Evolutionary conservation across 2,113 vertebrate species (phyloP), one percentile per base, ranked within the genome.

Genomic region (Gasterosteus nipponicus): DNA sequence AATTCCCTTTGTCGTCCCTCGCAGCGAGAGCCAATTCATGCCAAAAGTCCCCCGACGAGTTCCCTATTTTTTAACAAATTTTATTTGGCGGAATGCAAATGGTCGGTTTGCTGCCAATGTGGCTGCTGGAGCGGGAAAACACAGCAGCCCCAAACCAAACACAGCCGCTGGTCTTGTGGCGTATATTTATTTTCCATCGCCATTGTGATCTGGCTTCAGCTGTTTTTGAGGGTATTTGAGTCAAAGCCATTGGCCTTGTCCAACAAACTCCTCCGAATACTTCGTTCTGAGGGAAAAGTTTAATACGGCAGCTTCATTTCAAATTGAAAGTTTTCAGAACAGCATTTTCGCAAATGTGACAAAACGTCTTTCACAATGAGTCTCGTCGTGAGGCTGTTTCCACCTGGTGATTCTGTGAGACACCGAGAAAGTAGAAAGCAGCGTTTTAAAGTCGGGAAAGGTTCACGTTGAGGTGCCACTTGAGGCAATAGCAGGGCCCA

Each of bases 31-130:
- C 15, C 51, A 56, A 69, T 69, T 51, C 26, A 54, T 57, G 29
- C 2, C 11, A 7, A 64, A 58, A 54, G 33, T 62, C 60, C 74
- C 54, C 49, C 54, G 66, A 57, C 70, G 56, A 51, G 15, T 31
- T 61, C 35, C 78, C 54, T 44, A 26, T 56, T 68, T 61, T 31
- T 54, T 9, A 1, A 68, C 54, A 73, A 19, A 42, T 8, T n/a
- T 51, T n/a, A 11, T 7, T 70, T 9, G 33, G 38, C 10, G 26
- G 8, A 75, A 18, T 60, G 29, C 19, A 56, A 64, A 59, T 35
- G 15, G 15, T n/a, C 29, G 39, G 53, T 14, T 18, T 19, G 5
- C 35, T 38, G 58, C 49, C 53, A 62, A 10, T 22, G 49, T 60
- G 38, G 12, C 53, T 15, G n/a, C 22, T 7, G 10, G 16, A 19